These are phyloP conservation scores for Coreoperca whiteheadi DNA, from an alignment of 2,113 vertebrate genomes.

Conservation along the genomic window DNA sequence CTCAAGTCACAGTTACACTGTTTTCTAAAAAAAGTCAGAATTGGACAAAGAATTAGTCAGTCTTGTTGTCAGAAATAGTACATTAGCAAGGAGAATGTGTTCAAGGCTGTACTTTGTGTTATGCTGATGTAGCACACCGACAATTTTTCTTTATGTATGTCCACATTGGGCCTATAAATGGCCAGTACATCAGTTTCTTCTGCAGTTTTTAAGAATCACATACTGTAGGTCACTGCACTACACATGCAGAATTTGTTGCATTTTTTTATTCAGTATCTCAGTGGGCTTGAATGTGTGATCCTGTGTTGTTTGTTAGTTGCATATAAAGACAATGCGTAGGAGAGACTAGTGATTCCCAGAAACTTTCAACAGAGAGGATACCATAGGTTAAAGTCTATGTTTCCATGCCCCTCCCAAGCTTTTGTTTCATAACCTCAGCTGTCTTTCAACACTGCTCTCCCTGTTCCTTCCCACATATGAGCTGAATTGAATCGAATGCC, in stretches of 20 bases:
- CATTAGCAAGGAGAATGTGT: neutral
- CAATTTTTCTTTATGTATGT: neutral
- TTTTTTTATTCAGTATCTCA: neutral
- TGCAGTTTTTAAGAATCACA: neutral
- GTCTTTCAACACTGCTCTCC: conserved; percentile 19
- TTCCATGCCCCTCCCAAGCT: neutral
- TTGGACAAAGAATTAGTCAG: neutral
- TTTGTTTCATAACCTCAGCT: conserved; percentile 38
- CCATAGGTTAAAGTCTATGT: conserved; percentile 15
- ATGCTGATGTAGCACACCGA: neutral
- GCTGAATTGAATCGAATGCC: conserved; percentile 67
- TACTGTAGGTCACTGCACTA: neutral
- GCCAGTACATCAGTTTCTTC: neutral
- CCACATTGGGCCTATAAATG: too few species aligned
- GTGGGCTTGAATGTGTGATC: neutral
- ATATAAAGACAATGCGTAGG: neutral
- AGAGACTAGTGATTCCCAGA: neutral
- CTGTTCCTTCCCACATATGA: conserved; percentile 42
- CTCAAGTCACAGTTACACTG: conserved; percentile 11
- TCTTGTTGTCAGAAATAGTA: neutral
- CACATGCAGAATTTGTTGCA: neutral
- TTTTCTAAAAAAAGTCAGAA: neutral
- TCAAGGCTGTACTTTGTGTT: conserved; percentile 2
- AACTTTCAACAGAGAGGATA: neutral
- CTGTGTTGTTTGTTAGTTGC: neutral